Percentiles rank a stretch among this genome's conserved stretches.
phyloP scores from a whole-genome alignment of 2,888 invertebrate genomes.

The Liopterus haemorrhoidalis region DNA sequence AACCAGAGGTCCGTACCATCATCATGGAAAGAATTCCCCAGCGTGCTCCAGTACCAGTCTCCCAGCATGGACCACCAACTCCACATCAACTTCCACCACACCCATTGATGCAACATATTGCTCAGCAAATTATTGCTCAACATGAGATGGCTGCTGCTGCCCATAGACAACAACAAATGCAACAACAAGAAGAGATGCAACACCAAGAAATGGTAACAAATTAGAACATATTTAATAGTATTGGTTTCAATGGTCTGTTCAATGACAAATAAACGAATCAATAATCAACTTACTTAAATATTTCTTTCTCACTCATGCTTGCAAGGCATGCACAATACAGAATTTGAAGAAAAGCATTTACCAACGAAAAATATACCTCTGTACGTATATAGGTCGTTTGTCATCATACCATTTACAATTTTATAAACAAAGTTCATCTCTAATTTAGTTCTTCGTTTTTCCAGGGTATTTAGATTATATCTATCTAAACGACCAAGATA shows the following conservation, averaged over 20 bases:
- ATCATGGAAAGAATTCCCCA: slow-evolving; percentile 32
- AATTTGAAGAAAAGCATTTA: slow-evolving; percentile 34
- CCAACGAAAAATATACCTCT: too few relatives aligned
- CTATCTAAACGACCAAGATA: too few relatives aligned
- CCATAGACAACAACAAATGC: slow-evolving; percentile 36
- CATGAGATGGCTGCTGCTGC: slow-evolving; percentile 34
- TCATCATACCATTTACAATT: too few relatives aligned
- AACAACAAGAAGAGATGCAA: slow-evolving; percentile 22
- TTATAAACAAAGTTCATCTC: too few relatives aligned
- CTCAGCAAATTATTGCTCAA: slow-evolving; percentile 45
- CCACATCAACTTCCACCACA: slow-evolving; percentile 47
- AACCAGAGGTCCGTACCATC: slow-evolving; percentile 39
- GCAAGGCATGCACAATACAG: slow-evolving; percentile 43
- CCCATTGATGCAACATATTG: slow-evolving; percentile 44
- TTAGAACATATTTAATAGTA: too few relatives aligned
- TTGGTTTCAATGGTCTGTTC: too few relatives aligned
- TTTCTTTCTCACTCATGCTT: too few relatives aligned
- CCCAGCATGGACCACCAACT: slow-evolving; percentile 41
- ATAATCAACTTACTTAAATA: too few relatives aligned
- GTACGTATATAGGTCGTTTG: too few relatives aligned
- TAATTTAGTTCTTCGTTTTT: too few relatives aligned
- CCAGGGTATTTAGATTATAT: too few relatives aligned
- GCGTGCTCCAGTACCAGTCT: slow-evolving; percentile 34
- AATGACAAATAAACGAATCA: too few relatives aligned
- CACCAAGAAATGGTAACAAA: slow-evolving; percentile 35